Evolutionary conservation across 2,797 vertebrate genomes (phyloP).

Genomic region (Pelochelys cantorii): DNA sequence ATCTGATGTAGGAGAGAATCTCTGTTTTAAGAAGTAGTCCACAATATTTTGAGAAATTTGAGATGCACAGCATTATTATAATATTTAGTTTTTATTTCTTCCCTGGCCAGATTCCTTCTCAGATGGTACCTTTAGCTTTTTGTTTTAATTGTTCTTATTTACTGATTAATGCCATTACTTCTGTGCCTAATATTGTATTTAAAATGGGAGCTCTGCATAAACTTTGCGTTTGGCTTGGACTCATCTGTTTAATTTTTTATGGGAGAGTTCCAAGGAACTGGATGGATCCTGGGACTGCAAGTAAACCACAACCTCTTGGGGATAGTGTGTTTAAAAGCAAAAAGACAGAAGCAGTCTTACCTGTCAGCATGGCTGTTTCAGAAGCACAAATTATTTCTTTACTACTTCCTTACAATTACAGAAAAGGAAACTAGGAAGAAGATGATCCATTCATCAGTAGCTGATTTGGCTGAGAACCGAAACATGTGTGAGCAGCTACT

Average conservation of each 20-base stretch:
- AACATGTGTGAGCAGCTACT: slow-evolving; percentile 61
- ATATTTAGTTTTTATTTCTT: slow-evolving; percentile 23
- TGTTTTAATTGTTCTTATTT: neutral
- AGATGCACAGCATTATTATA: accelerated
- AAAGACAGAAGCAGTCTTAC: slow-evolving; percentile 30
- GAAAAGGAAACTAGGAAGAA: slow-evolving; percentile 33
- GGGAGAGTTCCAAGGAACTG: neutral
- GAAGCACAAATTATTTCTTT: slow-evolving; percentile 36
- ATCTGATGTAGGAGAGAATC: neutral
- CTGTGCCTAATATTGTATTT: neutral
- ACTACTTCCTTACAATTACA: slow-evolving; percentile 35
- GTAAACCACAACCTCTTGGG: neutral
- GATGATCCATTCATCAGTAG: slow-evolving; percentile 54
- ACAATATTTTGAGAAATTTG: neutral
- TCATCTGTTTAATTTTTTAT: neutral
- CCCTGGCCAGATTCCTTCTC: neutral
- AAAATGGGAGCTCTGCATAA: neutral
- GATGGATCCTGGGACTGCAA: neutral
- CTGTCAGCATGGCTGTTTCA: slow-evolving; percentile 47
- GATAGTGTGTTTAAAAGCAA: neutral
- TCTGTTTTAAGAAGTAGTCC: neutral
- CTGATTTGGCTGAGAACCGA: slow-evolving; percentile 44
- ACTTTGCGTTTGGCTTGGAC: neutral
- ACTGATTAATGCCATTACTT: neutral
- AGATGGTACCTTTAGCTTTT: neutral